Evolutionary conservation across 2,797 vertebrate species (phyloP), one percentile per base, ranked within the genome.

Genomic region (Sebastes paucispinis): DNA sequence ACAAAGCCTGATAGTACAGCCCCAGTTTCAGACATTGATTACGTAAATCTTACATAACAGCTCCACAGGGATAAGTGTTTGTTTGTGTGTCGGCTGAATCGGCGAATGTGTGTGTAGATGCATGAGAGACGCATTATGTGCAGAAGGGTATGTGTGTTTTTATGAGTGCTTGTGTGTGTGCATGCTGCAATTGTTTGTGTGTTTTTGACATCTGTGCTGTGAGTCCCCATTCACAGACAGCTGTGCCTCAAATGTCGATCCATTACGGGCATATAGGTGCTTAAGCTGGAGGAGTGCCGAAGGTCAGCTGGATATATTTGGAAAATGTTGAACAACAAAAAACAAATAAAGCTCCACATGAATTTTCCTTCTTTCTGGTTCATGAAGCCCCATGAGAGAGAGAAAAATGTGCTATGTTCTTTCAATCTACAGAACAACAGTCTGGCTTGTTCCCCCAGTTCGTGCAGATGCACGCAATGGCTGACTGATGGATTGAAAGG

Each of bases 401-500:
- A 34, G 65, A 85, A 79, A 80, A 76, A 80, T 39, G 64, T 52
- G 50, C 58, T 27, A 29, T 82, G 80, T 85, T 85, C 74, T 84
- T 75, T 86, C 71, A 64, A 82, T 85, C 69, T 79, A 66, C 79
- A 73, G 89, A 89, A 93, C 92, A 90, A 89, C 78, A 83, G 78
- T 20, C 22, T 16, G 76, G 73, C 80, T 88, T 91, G 89, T 88
- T 86, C 67, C 68, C 50, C 32, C 58, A 55, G 69, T 87, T 80
- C 13, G 60, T 86, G 81, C 84, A 84, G 87, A 90, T 75, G 77
- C 88, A 85, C 67, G 78, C 88, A 58, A 64, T 60, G 75, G 68
- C 87, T 91, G 92, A 93, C 87, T 91, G 91, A 87, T 92, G 89
- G 77, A 87, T 90, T 82, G 70, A 88, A 89, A 87, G 91, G 85